phyloP scores from a whole-genome alignment of 35 echinoderm and acorn worm species.

The Lytechinus pictus region DNA sequence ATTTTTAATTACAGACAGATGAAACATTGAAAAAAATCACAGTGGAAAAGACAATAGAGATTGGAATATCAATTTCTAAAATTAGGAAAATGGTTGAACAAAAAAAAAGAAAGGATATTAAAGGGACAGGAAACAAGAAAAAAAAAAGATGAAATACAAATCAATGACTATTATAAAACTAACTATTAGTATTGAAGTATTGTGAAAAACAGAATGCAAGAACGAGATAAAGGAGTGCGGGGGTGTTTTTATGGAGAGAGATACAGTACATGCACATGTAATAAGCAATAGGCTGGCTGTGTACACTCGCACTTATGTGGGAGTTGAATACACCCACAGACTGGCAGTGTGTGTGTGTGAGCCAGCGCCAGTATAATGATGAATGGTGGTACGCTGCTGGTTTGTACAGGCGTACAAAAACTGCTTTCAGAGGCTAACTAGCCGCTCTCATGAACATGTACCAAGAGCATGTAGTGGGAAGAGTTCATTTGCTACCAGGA shows the following conservation, averaged over 20 bases:
- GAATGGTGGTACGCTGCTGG: not conserved
- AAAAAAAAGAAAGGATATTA: no score
- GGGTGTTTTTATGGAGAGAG: not conserved
- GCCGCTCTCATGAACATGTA: not conserved
- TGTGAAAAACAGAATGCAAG: no score
- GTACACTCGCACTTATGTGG: not conserved
- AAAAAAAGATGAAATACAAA: no score
- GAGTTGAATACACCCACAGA: not conserved
- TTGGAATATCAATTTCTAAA: no score
- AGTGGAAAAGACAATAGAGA: not conserved
- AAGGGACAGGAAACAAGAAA: no score
- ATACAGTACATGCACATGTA: not conserved
- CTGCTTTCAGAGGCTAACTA: not conserved
- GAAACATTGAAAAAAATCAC: not conserved
- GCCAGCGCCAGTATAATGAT: not conserved
- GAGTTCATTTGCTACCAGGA: not conserved
- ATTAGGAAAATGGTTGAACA: not conserved
- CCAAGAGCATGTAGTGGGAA: not conserved
- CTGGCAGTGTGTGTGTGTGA: not conserved
- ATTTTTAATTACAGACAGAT: not conserved
- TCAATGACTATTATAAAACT: no score
- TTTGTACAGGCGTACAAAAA: not conserved
- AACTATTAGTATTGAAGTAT: no score
- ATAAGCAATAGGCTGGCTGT: not conserved
- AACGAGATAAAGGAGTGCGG: no score